phyloP scores from a whole-genome alignment of 1,140 invertebrate species.

The Drosophila rufa region DNA sequence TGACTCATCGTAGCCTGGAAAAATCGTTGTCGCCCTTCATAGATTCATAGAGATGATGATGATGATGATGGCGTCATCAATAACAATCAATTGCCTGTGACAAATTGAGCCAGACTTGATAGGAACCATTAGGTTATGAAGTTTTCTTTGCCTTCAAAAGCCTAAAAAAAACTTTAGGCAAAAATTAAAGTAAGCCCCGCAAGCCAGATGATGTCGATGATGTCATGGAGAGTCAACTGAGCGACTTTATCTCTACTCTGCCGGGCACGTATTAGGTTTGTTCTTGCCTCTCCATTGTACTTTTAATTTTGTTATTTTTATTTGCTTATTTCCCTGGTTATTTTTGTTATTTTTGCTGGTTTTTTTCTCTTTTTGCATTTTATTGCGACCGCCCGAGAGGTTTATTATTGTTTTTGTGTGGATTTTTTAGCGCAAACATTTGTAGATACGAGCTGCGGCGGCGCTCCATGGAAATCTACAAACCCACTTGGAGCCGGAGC shows the following conservation, averaged over 20 bases:
- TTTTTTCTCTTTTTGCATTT: constrained; percentile 39
- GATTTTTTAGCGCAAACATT: constrained; percentile 72
- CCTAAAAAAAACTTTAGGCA: constrained; percentile 27
- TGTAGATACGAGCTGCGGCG: constrained; percentile 41
- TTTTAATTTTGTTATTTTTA: constrained; percentile 60
- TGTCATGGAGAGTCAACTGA: constrained; percentile 71
- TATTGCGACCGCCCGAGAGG: constrained; percentile 55
- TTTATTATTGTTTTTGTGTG: constrained; percentile 62
- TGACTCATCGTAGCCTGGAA: constrained; percentile 45
- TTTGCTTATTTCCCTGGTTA: constrained; percentile 33
- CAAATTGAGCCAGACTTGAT: constrained; percentile 59
- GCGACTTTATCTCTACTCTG: constrained; percentile 69
- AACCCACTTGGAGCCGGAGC: constrained; percentile 20
- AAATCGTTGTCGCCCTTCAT: constrained; percentile 39
- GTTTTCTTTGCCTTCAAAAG: constrained; percentile 30
- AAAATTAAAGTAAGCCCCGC: constrained; percentile 38
- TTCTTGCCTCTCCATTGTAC: constrained; percentile 58
- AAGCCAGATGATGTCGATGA: constrained; percentile 61
- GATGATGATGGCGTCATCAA: constrained; percentile 64
- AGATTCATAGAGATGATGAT: constrained; percentile 3
- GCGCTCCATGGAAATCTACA: constrained; percentile 46
- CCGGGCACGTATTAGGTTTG: constrained; percentile 50
- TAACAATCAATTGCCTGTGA: constrained; percentile 80
- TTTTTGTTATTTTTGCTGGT: constrained; percentile 22
- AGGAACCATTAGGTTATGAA: constrained; percentile 17